Percentiles rank a stretch among this genome's conserved stretches.
phyloP scores from a whole-genome alignment of 2,797 vertebrate species.

The Phylloscopus collybita region DNA sequence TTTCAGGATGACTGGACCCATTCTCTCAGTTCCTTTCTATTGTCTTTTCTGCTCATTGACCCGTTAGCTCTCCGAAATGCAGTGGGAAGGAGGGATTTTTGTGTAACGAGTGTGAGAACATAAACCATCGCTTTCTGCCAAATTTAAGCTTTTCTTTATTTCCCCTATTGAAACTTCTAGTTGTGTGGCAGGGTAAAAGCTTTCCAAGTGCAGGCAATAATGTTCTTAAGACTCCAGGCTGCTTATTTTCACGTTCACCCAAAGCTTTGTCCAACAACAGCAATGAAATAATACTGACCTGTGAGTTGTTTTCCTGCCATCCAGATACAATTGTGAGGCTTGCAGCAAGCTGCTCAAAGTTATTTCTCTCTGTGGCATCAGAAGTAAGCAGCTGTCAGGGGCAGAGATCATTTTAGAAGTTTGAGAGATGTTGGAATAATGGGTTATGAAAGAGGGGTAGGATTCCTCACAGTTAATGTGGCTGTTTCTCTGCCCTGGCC shows the following conservation, averaged over 20 bases:
- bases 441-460: neutral
- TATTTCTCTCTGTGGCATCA: neutral
- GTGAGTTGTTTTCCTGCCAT: neutral
- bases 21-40: constrained; percentile 13
- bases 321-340: neutral
- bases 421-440: neutral
- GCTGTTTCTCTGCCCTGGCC: neutral
- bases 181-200: neutral
- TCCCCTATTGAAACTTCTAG: constrained; percentile 4
- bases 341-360: neutral
- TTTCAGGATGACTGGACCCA: neutral
- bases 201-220: constrained; percentile 33
- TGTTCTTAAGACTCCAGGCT: neutral
- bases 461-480: neutral
- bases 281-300: neutral
- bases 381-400: neutral
- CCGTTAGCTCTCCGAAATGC: neutral
- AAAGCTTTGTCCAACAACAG: neutral
- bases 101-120: constrained; percentile 26
- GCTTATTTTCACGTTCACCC: neutral
- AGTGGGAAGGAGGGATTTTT: constrained; percentile 33
- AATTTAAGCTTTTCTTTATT: constrained; percentile 45
- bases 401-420: neutral
- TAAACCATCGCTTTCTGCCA: constrained; percentile 37
- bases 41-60: constrained; percentile 46